Evolutionary conservation across 2,888 invertebrate species (phyloP).

Genomic region (Ethmia dodecea): DNA sequence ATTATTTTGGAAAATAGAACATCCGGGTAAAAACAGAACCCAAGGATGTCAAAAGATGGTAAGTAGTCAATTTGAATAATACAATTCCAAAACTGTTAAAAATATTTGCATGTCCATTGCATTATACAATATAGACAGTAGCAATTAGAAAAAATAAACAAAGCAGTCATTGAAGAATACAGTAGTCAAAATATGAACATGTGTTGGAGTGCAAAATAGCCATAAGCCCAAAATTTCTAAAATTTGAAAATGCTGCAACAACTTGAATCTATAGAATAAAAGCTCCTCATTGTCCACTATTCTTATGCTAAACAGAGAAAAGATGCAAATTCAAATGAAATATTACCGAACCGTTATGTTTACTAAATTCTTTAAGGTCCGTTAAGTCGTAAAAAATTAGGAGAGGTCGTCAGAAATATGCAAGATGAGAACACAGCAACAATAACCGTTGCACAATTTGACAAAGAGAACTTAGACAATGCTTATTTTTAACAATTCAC

Average conservation of each 20-base stretch:
- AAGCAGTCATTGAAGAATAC: conserved; percentile 35
- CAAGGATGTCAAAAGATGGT: no score
- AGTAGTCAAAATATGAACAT: conserved; percentile 44
- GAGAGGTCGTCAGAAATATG: conserved; percentile 34
- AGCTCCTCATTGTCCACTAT: conserved; percentile 42
- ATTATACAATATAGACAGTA: no score
- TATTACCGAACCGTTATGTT: conserved; percentile 55
- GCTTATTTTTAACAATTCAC: conserved; percentile 52
- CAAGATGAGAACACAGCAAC: conserved; percentile 33
- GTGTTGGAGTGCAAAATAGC: conserved; percentile 33
- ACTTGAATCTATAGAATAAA: conserved; percentile 29
- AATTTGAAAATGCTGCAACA: conserved; percentile 22
- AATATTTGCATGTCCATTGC: no score
- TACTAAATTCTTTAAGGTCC: conserved; percentile 54
- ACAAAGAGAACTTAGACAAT: conserved; percentile 47
- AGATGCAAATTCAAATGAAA: conserved; percentile 51
- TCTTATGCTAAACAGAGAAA: conserved; percentile 55
- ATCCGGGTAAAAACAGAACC: no score
- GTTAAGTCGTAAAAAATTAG: conserved; percentile 52
- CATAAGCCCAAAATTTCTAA: conserved; percentile 26
- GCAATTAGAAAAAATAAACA: conserved; percentile 23
- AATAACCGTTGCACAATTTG: conserved; percentile 54
- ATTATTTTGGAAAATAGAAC: no score
- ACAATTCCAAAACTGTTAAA: no score
- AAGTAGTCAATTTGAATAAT: no score